Evolutionary conservation across 2,888 invertebrate genomes (phyloP), one percentile per base, ranked within the genome.

Genomic region (Trissoscelio sp.): DNA sequence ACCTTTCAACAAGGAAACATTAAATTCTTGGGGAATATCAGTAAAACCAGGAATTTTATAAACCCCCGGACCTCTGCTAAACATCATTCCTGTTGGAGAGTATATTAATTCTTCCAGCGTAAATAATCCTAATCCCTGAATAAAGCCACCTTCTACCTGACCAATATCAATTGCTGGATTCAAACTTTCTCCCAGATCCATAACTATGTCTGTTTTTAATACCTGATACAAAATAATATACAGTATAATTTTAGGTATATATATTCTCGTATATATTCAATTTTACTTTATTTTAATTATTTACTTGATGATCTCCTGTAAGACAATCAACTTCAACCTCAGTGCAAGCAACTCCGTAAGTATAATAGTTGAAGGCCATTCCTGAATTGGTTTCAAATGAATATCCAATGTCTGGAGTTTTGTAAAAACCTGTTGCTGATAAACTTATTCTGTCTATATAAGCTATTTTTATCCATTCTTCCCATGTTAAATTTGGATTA

Each of bases 91-190:
- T 46, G 94, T 94, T 0, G 97, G 96, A 0, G 97, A 96, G 88
- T 96, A 96, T 77, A 97, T 94, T 85, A 97, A 92, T 90, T 98
- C 98, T 92, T 99, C 99, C 88, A 98, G 92, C 0, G 97, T 96
- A 87, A 96, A 98, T 70, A 99, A 91, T 0, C 98, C 99, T 87
- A 98, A 97, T 0, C 99, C 99, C 93, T 98, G 98, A 88, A 97
- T 93, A 87, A 98, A 99, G 0, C 94, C 99, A 1, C 99, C 99
- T 92, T 99, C 99, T 12, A 99, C 95, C 93, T 99, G 99, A 0
- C 98, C 99, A 85, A 99, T 96, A 87, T 99, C 99, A 83, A 99
- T 97, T 0, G 98, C 98, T 2, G 99, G 99, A 92, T 99, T 99
- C 67, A 99, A 92, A 91, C 98, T 98, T 85, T 96, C 95, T 0